Base-by-base conservation (phyloP, 2,888 invertebrate species). In the Aradus depressus region DNA sequence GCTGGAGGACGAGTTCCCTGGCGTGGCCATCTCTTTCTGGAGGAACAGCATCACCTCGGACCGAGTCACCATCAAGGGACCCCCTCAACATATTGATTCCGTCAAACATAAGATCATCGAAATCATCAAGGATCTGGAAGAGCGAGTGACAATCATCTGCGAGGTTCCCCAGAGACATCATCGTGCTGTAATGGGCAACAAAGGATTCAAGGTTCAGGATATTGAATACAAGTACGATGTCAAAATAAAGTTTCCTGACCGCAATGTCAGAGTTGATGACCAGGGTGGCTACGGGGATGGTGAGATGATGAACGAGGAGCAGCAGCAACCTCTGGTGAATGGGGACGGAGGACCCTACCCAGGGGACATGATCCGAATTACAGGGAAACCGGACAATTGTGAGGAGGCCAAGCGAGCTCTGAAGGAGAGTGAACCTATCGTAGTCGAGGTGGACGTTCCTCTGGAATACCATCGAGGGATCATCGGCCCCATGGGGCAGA, bases 1-100 rank as follows among this genome's bases (percentile, higher is more conserved):
- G 60, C 93, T 98, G 61, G 80, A 84, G 14, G 91, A 93, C 59
- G 92, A 95, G 62, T 92, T 84, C 64, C 93, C 96, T 28, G 95
- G 92, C 45, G 95, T 97, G 19, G 83, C 82, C 67, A 93, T 97
- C 63, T 95, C 92, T 19, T 97, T 98, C 74, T 97, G 97, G 5
- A 42, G 58, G 44, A 32, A 54, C 39, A 49, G 53, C 8, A 44
- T 52, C 10, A 38, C 75, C 88, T 23, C 81, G 82, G 49, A 89
- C 39, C 18, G 28, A 10, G 58, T 58, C n/a, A 41, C 53, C 19
- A 44, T 54, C 8, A 93, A 93, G 64, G 87, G 60, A 10, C 57
- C 53, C 26, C 54, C 54, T 2, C 44, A 55, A 14, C 38, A 54
- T 21, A 92, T 96, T 56, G 61, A 61, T 38, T 51, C 84, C 3